A percentile compares a stretch with the other conserved stretches of the same genome.
Evolutionary conservation across 1,140 invertebrate genomes (phyloP).

Genomic region (Vollenhovia emeryi): DNA sequence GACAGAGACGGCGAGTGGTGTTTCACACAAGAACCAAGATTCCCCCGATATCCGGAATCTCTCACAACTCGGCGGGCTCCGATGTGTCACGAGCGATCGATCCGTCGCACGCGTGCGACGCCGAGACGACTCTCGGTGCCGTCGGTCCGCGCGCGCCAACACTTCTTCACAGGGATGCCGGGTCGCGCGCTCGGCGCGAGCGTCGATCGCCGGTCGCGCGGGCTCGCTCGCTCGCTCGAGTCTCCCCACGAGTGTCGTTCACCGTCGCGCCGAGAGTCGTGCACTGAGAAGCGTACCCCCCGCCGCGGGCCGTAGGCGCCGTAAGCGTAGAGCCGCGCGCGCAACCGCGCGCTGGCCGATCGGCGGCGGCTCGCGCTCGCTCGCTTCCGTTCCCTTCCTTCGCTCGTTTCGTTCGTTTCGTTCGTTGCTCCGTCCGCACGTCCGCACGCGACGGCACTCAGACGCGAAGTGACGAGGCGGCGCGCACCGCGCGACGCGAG

Average conservation of each 20-base stretch:
- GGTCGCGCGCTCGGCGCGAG: not conserved
- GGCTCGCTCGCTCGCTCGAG: not conserved
- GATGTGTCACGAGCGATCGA: slow-evolving; percentile 66
- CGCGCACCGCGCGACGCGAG: slow-evolving; percentile 46
- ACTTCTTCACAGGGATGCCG: slow-evolving; percentile 32
- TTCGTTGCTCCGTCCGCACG: slow-evolving; percentile 46
- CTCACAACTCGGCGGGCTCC: slow-evolving; percentile 49
- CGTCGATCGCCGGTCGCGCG: slow-evolving; percentile 1
- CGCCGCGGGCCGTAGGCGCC: slow-evolving; percentile 44
- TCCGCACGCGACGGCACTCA: slow-evolving; percentile 78
- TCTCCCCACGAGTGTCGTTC: slow-evolving; percentile 8
- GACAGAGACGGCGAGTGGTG: not conserved
- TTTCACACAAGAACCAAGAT: slow-evolving; percentile 41
- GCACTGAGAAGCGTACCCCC: slow-evolving; percentile 31
- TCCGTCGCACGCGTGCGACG: slow-evolving; percentile 64
- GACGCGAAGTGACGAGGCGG: slow-evolving; percentile 80
- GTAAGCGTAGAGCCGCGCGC: slow-evolving; percentile 54
- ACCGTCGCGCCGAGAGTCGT: slow-evolving; percentile 38
- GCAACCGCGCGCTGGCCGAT: slow-evolving; percentile 43
- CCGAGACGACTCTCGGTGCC: slow-evolving; percentile 11
- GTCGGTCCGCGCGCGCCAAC: slow-evolving; percentile 48
- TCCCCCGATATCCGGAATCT: slow-evolving; percentile 59
- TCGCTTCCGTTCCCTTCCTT: too few relatives aligned
- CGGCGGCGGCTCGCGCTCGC: slow-evolving; percentile 3
- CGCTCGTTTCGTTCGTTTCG: not conserved